Evolutionary conservation across 35 echinoderm and acorn worm genomes (phyloP).

Genomic region (Diadema setosum): DNA sequence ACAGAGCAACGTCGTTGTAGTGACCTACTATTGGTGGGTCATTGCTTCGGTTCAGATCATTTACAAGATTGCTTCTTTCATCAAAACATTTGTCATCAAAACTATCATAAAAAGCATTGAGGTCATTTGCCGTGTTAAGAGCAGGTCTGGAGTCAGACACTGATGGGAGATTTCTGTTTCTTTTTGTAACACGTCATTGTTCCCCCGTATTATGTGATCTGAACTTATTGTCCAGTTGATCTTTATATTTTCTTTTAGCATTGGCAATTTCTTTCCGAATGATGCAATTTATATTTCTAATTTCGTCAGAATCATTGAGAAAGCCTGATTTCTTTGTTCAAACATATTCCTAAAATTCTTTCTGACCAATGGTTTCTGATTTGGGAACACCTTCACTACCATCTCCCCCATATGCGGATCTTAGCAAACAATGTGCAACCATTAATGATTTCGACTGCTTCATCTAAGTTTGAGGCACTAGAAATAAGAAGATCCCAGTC

Average conservation of each 20-base stretch:
- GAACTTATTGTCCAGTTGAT: not conserved
- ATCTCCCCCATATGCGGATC: not conserved
- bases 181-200: not conserved
- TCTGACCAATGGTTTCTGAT: not conserved
- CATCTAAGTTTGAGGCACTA: not conserved
- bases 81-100: not conserved
- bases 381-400: not conserved
- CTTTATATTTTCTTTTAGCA: slow-evolving; percentile 10
- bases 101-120: not conserved
- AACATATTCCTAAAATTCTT: not conserved
- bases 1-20: not conserved
- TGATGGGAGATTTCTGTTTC: not conserved
- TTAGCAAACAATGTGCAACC: not conserved
- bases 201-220: not conserved
- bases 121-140: not conserved
- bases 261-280: not conserved
- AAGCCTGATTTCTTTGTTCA: too few relatives aligned
- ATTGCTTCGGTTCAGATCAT: not conserved
- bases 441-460: not conserved
- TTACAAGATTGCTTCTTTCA: too few relatives aligned
- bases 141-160: not conserved
- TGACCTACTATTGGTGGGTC: not conserved
- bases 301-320: not conserved
- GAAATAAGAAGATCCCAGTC: not conserved
- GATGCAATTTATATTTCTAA: not conserved